phyloP scores from a whole-genome alignment of 2,888 invertebrate species.

The Synanthedon tipuliformis region DNA sequence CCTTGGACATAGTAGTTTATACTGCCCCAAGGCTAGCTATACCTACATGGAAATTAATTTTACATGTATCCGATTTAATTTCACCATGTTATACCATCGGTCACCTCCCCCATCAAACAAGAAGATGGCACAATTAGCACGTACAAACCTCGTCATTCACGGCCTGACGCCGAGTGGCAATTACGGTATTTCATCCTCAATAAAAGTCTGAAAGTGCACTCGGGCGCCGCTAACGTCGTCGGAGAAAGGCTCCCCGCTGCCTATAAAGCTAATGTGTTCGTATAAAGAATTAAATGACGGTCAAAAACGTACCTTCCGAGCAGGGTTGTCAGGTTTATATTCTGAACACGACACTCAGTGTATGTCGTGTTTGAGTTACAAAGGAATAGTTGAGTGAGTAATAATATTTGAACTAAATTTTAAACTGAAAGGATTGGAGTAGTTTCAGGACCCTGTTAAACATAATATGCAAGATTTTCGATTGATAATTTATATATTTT shows the following conservation, averaged over 20 bases:
- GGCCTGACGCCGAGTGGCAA: constrained; percentile 55
- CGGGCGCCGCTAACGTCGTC: constrained; percentile 44
- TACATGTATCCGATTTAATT: too few species aligned
- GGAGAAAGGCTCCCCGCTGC: constrained; percentile 37
- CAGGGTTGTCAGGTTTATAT: constrained; percentile 4
- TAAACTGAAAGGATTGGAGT: too few species aligned
- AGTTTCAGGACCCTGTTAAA: too few species aligned
- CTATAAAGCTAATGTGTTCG: constrained; percentile 63
- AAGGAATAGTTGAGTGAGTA: too few species aligned
- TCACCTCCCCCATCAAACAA: constrained; percentile 14
- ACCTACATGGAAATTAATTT: too few species aligned
- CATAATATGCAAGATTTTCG: too few species aligned
- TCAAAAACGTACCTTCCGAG: constrained; percentile 13
- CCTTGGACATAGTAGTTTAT: too few species aligned
- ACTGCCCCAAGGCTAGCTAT: too few species aligned
- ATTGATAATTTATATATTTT: too few species aligned
- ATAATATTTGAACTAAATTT: too few species aligned
- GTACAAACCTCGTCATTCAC: constrained; percentile 55
- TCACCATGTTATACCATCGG: too few species aligned
- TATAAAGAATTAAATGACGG: constrained; percentile 62
- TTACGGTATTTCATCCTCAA: constrained; percentile 63
- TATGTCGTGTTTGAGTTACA: background rate
- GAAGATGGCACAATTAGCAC: constrained; percentile 49
- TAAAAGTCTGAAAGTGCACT: constrained; percentile 68
- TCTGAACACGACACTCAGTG: background rate